A percentile compares a stretch with the other conserved stretches of the same genome.
phyloP scores from a whole-genome alignment of 2,113 vertebrate genomes.

The Bothrops jararaca region DNA sequence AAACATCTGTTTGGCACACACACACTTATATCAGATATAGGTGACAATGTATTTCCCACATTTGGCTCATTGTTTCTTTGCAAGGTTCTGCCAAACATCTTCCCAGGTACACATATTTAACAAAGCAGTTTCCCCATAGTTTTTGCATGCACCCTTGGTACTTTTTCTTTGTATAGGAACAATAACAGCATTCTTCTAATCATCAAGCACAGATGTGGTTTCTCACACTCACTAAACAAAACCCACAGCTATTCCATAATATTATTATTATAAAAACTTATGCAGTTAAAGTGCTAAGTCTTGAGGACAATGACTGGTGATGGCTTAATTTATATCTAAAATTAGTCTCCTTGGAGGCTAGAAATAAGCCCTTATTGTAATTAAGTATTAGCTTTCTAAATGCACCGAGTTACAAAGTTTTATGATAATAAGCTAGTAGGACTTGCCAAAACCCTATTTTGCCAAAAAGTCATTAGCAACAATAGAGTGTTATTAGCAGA shows the following conservation, averaged over 20 bases:
- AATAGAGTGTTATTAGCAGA: not conserved
- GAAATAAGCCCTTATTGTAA: not conserved
- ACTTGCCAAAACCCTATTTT: not conserved
- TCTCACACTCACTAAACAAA: not conserved
- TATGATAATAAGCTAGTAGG: not conserved
- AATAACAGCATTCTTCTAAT: not conserved
- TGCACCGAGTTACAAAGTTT: not conserved
- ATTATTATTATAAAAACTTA: not conserved
- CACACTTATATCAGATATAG: not conserved
- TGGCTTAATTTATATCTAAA: not conserved
- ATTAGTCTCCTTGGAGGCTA: not conserved
- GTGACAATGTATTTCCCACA: not conserved
- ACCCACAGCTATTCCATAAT: not conserved
- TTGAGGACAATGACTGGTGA: not conserved
- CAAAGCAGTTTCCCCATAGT: not conserved
- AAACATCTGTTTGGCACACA: not conserved
- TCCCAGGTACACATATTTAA: not conserved
- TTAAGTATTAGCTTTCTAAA: not conserved
- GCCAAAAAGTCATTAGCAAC: not conserved
- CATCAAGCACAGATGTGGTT: not conserved
- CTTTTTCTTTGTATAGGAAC: not conserved
- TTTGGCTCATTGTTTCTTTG: not conserved
- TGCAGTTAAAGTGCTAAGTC: not conserved
- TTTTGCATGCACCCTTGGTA: not conserved
- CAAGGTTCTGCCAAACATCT: not conserved